Percentiles rank a stretch among this genome's conserved stretches.
Conservation (phyloP, 2,797 vertebrate genomes). For the Taeniopygia guttata region DNA sequence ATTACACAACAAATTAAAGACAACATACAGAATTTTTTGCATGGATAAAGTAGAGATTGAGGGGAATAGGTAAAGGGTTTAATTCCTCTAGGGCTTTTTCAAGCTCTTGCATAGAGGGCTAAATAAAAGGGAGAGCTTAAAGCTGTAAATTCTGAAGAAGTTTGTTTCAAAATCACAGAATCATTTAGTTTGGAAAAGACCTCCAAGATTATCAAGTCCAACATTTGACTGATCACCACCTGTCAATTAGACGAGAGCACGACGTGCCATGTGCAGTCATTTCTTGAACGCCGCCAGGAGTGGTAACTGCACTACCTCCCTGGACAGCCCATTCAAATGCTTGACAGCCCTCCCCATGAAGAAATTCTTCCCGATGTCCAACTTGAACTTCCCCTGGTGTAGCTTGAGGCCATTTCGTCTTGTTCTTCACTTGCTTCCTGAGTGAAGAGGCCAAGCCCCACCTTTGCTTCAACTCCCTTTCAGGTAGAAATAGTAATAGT, state of each 20-base stretch:
- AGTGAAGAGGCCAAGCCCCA: background rate
- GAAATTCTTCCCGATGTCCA: background rate
- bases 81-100: background rate
- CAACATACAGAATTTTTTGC: background rate
- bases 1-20: background rate
- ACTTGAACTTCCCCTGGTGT: background rate
- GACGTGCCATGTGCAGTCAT: background rate
- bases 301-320: background rate
- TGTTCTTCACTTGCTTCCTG: background rate
- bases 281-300: background rate
- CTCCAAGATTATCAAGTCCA: background rate
- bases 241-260: background rate
- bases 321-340: background rate
- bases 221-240: fast-evolving
- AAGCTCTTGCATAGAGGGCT: background rate
- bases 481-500: background rate
- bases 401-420: background rate
- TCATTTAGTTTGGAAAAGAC: background rate
- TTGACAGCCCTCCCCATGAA: background rate
- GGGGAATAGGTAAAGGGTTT: background rate
- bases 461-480: background rate
- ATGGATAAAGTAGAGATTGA: background rate
- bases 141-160: background rate
- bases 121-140: background rate
- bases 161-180: background rate